A percentile compares a stretch with the other conserved stretches of the same genome.
phyloP scores from a whole-genome alignment of 2,888 invertebrate genomes.

The Eristalinus aeneus region DNA sequence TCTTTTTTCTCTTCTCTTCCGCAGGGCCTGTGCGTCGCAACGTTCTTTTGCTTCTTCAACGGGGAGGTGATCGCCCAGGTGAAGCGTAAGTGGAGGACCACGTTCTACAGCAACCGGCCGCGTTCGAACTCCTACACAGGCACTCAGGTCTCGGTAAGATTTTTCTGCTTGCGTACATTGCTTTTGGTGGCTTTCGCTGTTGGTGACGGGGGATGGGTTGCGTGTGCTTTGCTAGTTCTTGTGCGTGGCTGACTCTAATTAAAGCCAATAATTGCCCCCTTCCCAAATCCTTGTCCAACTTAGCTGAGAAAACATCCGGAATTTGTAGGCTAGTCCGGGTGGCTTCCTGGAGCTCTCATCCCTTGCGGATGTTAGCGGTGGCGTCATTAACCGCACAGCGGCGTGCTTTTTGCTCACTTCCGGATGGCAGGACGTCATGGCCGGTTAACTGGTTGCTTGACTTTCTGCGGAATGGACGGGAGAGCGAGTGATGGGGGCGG shows the following conservation, averaged over 20 bases:
- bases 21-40: conserved; percentile 95
- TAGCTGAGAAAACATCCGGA: neutral
- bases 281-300: neutral
- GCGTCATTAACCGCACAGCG: neutral
- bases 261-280: neutral
- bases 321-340: neutral
- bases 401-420: neutral
- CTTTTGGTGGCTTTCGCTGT: conserved; percentile 14
- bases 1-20: conserved; percentile 44
- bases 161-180: conserved; percentile 74
- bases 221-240: conserved; percentile 1
- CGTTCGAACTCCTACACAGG: conserved; percentile 92
- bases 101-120: conserved; percentile 85
- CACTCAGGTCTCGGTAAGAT: conserved; percentile 93
- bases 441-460: neutral
- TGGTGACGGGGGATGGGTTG: neutral
- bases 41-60: conserved; percentile 96
- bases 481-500: neutral
- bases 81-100: conserved; percentile 89
- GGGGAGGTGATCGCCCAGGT: conserved; percentile 96
- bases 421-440: neutral
- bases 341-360: neutral
- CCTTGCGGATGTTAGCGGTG: neutral
- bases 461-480: neutral
- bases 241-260: neutral